These are phyloP conservation scores for Hetaerina titia DNA, from an alignment of 2,888 invertebrate genomes.

Conservation along the genomic window DNA sequence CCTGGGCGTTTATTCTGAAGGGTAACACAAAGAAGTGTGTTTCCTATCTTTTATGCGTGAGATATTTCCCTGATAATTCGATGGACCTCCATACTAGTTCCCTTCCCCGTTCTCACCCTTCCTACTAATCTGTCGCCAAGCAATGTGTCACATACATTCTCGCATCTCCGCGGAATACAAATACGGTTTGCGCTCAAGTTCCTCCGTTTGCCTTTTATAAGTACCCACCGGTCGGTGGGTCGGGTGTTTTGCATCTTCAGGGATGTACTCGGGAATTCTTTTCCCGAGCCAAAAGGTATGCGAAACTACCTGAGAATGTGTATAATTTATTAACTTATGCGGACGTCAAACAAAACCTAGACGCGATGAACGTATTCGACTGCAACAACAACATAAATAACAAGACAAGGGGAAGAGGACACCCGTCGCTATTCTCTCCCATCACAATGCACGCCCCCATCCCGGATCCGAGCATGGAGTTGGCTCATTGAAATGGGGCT, in stretches of 20 bases:
- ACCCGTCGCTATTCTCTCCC: not conserved
- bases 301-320: conserved; percentile 6
- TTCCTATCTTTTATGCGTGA: not conserved
- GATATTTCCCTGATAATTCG: not conserved
- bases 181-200: not conserved
- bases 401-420: conserved; percentile 32
- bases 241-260: not conserved
- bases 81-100: not conserved
- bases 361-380: conserved; percentile 17
- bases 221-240: not conserved
- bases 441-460: not conserved
- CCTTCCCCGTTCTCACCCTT: not conserved
- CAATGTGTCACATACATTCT: conserved; percentile 13
- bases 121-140: conserved; percentile 20
- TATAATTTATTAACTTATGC: conserved; percentile 39
- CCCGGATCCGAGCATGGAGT: not conserved
- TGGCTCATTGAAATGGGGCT: not conserved
- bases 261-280: not conserved
- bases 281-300: not conserved
- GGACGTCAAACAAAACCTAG: conserved; percentile 7
- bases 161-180: conserved; percentile 12
- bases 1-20: not conserved
- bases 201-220: not conserved
- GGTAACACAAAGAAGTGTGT: not conserved
- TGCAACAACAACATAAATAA: conserved; percentile 39